Percentiles rank a stretch among this genome's conserved stretches.
Conservation (phyloP, 2,797 vertebrate species). For the Lepus oiostolus region DNA sequence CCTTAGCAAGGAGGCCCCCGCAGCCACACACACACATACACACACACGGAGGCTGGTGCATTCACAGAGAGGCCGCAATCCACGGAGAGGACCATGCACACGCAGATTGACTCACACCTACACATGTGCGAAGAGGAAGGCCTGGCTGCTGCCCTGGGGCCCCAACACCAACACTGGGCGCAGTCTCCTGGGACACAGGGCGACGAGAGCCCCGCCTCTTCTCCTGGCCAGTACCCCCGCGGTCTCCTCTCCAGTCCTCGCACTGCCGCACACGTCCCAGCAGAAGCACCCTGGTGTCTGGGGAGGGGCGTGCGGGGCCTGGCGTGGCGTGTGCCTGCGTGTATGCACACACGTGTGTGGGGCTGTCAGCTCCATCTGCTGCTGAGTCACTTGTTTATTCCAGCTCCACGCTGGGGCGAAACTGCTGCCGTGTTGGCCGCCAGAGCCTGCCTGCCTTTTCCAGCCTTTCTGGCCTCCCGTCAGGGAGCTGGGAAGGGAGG, state of each 20-base stretch:
- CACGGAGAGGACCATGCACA: neutral
- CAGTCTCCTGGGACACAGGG: neutral
- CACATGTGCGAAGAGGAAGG: neutral
- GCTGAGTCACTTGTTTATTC: constrained; percentile 86
- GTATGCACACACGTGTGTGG: constrained; percentile 75
- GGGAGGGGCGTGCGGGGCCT: constrained; percentile 2
- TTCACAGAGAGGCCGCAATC: neutral
- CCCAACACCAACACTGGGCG: neutral
- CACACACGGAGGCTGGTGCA: neutral
- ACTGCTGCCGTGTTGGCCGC: constrained; percentile 80
- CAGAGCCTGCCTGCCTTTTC: constrained; percentile 82
- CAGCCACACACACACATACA: neutral
- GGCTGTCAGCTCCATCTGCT: constrained; percentile 83
- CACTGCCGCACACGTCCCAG: neutral
- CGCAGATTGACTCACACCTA: neutral
- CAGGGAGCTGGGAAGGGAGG: constrained; percentile 48
- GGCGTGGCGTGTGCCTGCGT: constrained; percentile 70
- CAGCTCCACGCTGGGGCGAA: constrained; percentile 79
- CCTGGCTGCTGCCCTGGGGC: neutral
- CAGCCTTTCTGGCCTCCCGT: constrained; percentile 66
- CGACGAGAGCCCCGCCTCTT: too few species aligned
- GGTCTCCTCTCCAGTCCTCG: neutral
- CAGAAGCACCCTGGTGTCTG: neutral
- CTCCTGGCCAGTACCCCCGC: neutral
- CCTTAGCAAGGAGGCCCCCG: neutral